These are phyloP conservation scores for Barypeithes pellucidus DNA, from an alignment of 2,888 invertebrate genomes.

Conservation along the genomic window DNA sequence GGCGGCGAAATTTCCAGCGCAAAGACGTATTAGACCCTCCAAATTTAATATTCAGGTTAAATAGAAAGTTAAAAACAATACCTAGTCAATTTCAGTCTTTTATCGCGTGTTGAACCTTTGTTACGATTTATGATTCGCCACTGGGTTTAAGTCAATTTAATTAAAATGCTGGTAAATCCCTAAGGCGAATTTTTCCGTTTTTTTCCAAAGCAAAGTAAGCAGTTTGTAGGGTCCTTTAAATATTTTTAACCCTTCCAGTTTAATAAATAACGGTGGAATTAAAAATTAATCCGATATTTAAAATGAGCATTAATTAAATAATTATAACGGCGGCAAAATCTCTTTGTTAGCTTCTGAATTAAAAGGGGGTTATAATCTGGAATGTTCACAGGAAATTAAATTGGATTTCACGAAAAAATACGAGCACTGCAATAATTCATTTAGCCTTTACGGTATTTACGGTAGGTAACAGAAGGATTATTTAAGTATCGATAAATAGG, in stretches of 20 bases:
- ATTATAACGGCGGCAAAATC: slow-evolving; percentile 41
- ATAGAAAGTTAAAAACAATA: no score
- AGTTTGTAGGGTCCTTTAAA: neutral
- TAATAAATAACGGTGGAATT: slow-evolving; percentile 37
- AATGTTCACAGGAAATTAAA: slow-evolving; percentile 53
- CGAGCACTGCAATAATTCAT: slow-evolving; percentile 34
- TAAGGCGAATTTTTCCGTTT: neutral
- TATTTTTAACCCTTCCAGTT: slow-evolving; percentile 7
- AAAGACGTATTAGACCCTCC: no score
- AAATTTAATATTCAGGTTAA: no score
- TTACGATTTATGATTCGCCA: no score
- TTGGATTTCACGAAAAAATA: slow-evolving; percentile 46
- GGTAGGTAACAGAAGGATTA: slow-evolving; percentile 10
- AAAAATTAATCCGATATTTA: slow-evolving; percentile 46
- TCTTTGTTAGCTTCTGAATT: slow-evolving; percentile 47
- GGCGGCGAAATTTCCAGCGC: no score
- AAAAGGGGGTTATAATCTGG: slow-evolving; percentile 52
- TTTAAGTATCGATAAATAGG: slow-evolving; percentile 4
- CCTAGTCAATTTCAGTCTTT: no score
- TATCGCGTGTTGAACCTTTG: no score
- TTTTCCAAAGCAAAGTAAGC: neutral
- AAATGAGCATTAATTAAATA: slow-evolving; percentile 48
- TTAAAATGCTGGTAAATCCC: neutral
- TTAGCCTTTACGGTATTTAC: slow-evolving; percentile 30
- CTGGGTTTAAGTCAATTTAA: neutral